Evolutionary conservation across 2,113 vertebrate species (phyloP), one percentile per base, ranked within the genome.

Genomic region (Sinocyclocheilus maitianheensis): DNA sequence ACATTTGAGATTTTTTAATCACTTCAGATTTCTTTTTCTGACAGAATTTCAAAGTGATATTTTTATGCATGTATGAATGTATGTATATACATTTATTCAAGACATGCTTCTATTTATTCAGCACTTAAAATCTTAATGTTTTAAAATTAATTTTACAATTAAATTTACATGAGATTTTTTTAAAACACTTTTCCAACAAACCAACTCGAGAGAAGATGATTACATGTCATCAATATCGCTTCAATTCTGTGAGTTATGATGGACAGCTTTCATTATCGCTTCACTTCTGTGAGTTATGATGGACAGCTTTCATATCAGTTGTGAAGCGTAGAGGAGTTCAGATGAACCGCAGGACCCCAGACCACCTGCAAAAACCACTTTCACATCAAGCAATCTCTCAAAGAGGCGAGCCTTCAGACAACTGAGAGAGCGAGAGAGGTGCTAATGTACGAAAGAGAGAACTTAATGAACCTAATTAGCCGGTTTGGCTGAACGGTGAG

Each of bases 391-490:
- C 16, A 9, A 71, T 18, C 34, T 71, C 67, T 37, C 18, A 10
- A 11, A 71, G 2, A 18, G 12, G 11, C 18, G 0, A 1, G 30
- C 26, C 26, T 69, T 69, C 4, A 18, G 65, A 69, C 65, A 69
- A 20, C 3, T 37, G 69, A 43, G 62, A 13, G 37, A 48, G 20
- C n/a, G 37, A 26, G 20, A 53, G 69, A 71, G 0, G 37, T 14
- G 80, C 55, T 22, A 63, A 75, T 62, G 34, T 26, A 0, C 40
- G 48, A 74, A 84, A 63, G 8, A 81, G 69, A 71, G 80, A 77
- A 63, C n/a, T 80, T 86, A 86, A 88, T 86, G 71, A 80, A 75
- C 55, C 76, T 80, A 63, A 84, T 88, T 81, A 81, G n/a, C 37
- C 4, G 18, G 34, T 76, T 71, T 34, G n/a, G 81, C 58, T 75